These are phyloP conservation scores for Pogonomyrmex californicus DNA, from an alignment of 1,140 invertebrate species.

Conservation along the genomic window DNA sequence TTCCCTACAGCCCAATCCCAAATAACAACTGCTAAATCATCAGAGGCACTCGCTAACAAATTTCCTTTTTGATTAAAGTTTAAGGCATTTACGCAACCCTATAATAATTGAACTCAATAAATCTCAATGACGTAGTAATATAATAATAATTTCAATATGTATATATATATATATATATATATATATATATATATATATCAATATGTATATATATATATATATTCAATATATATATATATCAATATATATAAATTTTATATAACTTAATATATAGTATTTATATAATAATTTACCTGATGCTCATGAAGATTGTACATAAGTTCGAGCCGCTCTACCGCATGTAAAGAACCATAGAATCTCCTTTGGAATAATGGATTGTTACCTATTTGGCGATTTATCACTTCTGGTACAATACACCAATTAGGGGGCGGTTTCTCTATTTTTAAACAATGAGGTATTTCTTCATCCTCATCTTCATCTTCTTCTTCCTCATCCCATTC, in stretches of 20 bases:
- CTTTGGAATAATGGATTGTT: constrained; percentile 89
- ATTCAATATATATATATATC: too few species aligned
- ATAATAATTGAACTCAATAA: constrained; percentile 1
- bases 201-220: neutral
- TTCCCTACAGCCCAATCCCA: constrained; percentile 96
- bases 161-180: too few species aligned
- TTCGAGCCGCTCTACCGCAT: constrained; percentile 94
- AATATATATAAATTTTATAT: neutral
- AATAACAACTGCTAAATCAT: constrained; percentile 94
- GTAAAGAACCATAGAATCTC: constrained; percentile 93
- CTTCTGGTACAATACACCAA: constrained; percentile 89
- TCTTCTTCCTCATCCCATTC: constrained; percentile 82
- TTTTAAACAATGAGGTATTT: constrained; percentile 86
- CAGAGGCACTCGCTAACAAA: constrained; percentile 94
- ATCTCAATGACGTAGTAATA: constrained; percentile 8
- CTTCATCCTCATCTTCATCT: constrained; percentile 84
- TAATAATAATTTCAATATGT: neutral
- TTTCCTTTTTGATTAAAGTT: constrained; percentile 95
- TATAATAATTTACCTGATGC: constrained; percentile 87
- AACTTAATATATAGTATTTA: neutral
- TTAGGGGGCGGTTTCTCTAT: constrained; percentile 90
- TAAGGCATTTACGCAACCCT: constrained; percentile 96
- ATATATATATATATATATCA: too few species aligned
- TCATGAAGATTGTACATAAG: constrained; percentile 92
- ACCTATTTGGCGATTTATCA: constrained; percentile 89